phyloP scores from a whole-genome alignment of 2,113 vertebrate species.

The Chiloscyllium plagiosum region DNA sequence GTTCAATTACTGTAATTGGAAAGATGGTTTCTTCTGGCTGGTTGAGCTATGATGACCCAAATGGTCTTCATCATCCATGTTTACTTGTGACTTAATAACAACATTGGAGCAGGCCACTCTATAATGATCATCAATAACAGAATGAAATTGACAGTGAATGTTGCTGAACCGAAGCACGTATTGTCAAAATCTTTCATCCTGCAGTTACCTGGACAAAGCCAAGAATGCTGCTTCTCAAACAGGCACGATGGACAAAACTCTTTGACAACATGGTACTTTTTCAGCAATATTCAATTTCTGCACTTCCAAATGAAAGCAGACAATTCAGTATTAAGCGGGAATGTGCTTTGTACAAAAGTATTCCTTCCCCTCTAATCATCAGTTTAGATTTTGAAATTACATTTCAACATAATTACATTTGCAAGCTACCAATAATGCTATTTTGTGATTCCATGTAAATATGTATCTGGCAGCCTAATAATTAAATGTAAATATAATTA shows the following conservation, averaged over 20 bases:
- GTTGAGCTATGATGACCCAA: not conserved
- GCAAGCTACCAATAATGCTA: not conserved
- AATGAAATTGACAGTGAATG: not conserved
- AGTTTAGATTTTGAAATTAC: not conserved
- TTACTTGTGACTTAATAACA: not conserved
- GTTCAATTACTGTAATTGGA: not conserved
- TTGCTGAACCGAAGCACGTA: not conserved
- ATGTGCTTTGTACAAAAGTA: not conserved
- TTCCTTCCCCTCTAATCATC: not conserved
- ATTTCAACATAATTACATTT: conserved; percentile 3
- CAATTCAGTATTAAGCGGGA: not conserved
- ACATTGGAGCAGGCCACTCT: not conserved
- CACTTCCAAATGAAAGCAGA: not conserved
- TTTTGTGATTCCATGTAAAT: not conserved
- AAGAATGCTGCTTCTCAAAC: not conserved
- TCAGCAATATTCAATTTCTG: not conserved
- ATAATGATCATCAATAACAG: not conserved
- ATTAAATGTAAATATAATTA: not conserved
- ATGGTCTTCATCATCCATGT: not conserved
- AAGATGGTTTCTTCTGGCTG: not conserved
- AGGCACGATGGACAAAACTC: not conserved
- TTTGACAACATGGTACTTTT: not conserved
- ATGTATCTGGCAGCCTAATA: not conserved
- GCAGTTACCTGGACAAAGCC: not conserved
- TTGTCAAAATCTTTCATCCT: not conserved